phyloP scores from a whole-genome alignment of 2,797 vertebrate species.

The Falco novaeseelandiae region DNA sequence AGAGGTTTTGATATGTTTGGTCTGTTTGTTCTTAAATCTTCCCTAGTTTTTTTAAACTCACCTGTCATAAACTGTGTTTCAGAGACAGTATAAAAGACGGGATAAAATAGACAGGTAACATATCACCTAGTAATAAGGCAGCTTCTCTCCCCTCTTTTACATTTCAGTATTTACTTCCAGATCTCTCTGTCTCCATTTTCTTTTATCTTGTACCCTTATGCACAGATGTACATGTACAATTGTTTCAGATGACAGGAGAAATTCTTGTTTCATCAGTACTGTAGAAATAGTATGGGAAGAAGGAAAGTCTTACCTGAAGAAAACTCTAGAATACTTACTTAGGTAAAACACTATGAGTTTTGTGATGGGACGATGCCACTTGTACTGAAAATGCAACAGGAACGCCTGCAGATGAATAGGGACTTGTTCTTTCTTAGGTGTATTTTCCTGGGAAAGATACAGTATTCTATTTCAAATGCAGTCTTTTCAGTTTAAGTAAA shows the following conservation, averaged over 20 bases:
- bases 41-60: background rate
- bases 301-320: background rate
- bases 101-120: background rate
- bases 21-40: conserved; percentile 42
- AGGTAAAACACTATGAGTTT: background rate
- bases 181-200: background rate
- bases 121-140: background rate
- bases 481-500: background rate
- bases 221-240: background rate
- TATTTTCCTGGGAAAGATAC: background rate
- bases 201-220: background rate
- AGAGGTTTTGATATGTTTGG: conserved; percentile 15
- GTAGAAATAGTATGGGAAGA: background rate
- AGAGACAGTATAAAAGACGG: background rate
- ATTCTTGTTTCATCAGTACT: background rate
- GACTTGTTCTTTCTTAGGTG: background rate
- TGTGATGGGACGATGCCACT: background rate
- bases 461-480: background rate
- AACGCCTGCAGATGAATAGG: background rate
- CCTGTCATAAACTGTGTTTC: background rate
- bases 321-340: background rate
- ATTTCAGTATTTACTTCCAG: background rate
- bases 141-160: background rate
- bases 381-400: background rate
- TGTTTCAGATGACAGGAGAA: background rate